These are phyloP conservation scores for Lasiurus borealis DNA, from an alignment of 2,113 vertebrate genomes.

Conservation along the genomic window DNA sequence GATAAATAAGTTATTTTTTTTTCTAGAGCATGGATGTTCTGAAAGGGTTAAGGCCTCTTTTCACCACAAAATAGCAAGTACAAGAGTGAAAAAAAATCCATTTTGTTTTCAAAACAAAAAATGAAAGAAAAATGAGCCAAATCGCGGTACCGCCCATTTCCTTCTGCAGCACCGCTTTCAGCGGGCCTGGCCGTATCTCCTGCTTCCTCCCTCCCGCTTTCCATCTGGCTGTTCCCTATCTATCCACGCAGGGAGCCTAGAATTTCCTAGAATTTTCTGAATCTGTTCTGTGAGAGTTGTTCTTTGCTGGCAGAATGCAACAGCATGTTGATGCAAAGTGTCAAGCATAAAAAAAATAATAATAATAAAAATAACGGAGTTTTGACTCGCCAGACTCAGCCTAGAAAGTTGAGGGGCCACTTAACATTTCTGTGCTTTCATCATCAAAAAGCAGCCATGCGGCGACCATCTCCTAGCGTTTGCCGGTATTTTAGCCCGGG, in stretches of 20 bases:
- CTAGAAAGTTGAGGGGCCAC: not conserved
- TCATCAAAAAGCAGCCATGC: not conserved
- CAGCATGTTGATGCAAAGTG: not conserved
- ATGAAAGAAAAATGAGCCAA: slow-evolving; percentile 56
- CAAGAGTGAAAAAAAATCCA: not conserved
- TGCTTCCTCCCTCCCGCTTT: slow-evolving; percentile 7
- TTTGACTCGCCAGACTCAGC: not conserved
- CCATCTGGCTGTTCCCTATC: not conserved
- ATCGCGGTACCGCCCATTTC: not conserved
- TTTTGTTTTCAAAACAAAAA: slow-evolving; percentile 71
- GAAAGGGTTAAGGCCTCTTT: not conserved
- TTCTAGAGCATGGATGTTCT: slow-evolving; percentile 38
- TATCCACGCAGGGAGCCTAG: not conserved
- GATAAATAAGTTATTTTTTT: slow-evolving; percentile 15
- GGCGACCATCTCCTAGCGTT: not conserved
- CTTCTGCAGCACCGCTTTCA: not conserved
- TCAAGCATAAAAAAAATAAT: not conserved
- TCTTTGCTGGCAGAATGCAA: slow-evolving; percentile 34
- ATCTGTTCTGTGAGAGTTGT: not conserved
- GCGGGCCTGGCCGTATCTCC: not conserved
- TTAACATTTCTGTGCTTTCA: not conserved
- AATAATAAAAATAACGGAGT: not conserved
- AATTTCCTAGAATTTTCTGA: slow-evolving; percentile 49
- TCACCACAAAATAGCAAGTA: slow-evolving; percentile 43
- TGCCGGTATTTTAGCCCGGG: not conserved